Evolutionary conservation across 2,888 invertebrate species (phyloP).

Genomic region (Polia nebulosa): DNA sequence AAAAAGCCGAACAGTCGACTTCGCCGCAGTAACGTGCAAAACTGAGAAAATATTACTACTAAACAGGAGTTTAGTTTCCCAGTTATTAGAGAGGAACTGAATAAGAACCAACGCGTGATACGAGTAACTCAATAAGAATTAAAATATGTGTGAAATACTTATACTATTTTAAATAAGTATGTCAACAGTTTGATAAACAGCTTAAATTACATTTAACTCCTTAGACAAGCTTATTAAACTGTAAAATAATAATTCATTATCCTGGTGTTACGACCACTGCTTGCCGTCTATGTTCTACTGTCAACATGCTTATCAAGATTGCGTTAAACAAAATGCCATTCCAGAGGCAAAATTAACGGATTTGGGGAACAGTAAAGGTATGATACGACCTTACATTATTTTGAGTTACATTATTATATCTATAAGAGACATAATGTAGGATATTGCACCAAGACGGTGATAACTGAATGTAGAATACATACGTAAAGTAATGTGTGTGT

Average conservation of each 20-base stretch:
- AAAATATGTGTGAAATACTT: too few species aligned
- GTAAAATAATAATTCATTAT: conserved; percentile 1
- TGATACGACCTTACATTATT: conserved; percentile 46
- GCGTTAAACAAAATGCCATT: conserved; percentile 42
- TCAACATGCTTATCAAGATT: conserved; percentile 9
- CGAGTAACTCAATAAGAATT: too few species aligned
- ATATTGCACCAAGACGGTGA: conserved; percentile 16
- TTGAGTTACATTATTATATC: conserved; percentile 51
- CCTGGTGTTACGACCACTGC: not conserved
- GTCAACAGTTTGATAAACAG: conserved; percentile 15
- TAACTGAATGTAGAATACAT: too few species aligned
- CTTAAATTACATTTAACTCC: not conserved
- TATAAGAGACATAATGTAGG: conserved; percentile 23
- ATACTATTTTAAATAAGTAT: conserved; percentile 8
- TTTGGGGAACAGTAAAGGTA: conserved; percentile 7
- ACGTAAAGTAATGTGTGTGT: not conserved
- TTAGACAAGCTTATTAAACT: not conserved
- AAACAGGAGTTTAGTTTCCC: not conserved
- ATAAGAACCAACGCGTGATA: conserved; percentile 15
- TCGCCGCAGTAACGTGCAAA: conserved; percentile 27
- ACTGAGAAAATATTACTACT: conserved; percentile 21
- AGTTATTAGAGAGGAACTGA: not conserved
- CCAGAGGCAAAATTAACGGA: conserved; percentile 26
- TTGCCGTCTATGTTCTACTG: not conserved
- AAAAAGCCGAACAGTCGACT: conserved; percentile 35